Base-by-base conservation (phyloP, 2,113 vertebrate species). In the Cisticola juncidis region DNA sequence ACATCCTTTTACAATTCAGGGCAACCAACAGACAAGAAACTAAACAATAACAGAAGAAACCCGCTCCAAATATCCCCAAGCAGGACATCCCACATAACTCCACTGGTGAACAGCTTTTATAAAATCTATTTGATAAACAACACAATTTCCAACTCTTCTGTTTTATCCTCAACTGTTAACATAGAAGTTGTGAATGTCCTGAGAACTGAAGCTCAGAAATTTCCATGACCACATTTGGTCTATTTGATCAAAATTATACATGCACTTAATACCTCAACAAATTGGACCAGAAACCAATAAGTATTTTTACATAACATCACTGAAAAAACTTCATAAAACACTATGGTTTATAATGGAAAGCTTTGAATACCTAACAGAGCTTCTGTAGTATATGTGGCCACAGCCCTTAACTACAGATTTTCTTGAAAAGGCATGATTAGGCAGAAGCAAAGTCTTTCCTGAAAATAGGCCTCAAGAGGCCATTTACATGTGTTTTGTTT, bases 1-100 rank as follows among this genome's bases (percentile, higher is more conserved):
- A 74, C 3, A 6, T 36, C 31, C 7, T 35, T 68, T 50, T 18
- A 77, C 5, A 58, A 1, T 12, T 64, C 0, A 0, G 12, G 11
- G 28, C 2, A 29, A n/a, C 3, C 11, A 57, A 23, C 2, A 4
- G 28, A 33, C 11, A 20, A n/a, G 29, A 73, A 83, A 28, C 6
- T 21, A 76, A 50, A 23, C 4, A 62, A 42, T 2, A 7, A 14
- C 24, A 36, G 20, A 4, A 58, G n/a, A 12, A 47, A 10, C 0
- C 4, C 4, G n/a, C 10, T 45, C 4, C 60, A 61, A n/a, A 13
- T 21, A 44, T 20, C 12, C 18, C 50, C 31, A 70, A 29, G 26
- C 9, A 83, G 36, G 58, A 81, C 15, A 12, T 65, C 7, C 4
- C 0, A 0, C 35, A 33, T 44, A 80, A 50, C 6, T 56, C 48